A percentile compares a stretch with the other conserved stretches of the same genome.
Conservation (phyloP, 2,113 vertebrate genomes). For the Girardinichthys multiradiatus region DNA sequence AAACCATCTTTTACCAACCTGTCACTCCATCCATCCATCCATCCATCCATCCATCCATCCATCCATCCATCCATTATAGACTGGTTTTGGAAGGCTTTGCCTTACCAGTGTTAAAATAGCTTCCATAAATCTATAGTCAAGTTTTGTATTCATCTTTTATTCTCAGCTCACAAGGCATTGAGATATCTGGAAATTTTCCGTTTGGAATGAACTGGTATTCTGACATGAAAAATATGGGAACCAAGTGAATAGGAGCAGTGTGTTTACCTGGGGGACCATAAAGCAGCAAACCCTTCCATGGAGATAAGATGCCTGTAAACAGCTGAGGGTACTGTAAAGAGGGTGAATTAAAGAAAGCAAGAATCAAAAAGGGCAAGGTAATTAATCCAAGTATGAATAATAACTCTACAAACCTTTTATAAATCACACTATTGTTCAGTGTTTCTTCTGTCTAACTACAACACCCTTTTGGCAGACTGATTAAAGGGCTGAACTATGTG, state of each 20-base stretch:
- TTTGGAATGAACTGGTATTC: neutral
- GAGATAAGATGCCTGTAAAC: constrained; percentile 94
- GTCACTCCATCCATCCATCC: no score
- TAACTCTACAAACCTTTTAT: constrained; percentile 5
- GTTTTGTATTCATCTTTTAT: neutral
- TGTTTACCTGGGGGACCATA: constrained; percentile 94
- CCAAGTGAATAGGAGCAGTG: neutral
- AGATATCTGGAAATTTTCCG: neutral
- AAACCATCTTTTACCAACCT: no score
- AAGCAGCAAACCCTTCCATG: constrained; percentile 94
- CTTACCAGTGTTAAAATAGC: no score
- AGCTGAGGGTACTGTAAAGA: constrained; percentile 90
- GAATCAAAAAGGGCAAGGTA: neutral
- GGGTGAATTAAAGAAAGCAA: neutral
- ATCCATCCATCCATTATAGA: no score
- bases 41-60: no score
- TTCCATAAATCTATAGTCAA: no score
- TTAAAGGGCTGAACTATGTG: constrained; percentile 27
- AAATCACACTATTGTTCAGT: constrained; percentile 3
- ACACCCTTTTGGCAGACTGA: neutral
- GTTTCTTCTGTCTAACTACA: neutral
- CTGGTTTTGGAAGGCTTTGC: no score
- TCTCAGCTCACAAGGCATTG: neutral
- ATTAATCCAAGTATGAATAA: neutral
- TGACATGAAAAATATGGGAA: neutral